Conservation (phyloP, 2,113 vertebrate genomes). For the Neopipo cinnamomea region DNA sequence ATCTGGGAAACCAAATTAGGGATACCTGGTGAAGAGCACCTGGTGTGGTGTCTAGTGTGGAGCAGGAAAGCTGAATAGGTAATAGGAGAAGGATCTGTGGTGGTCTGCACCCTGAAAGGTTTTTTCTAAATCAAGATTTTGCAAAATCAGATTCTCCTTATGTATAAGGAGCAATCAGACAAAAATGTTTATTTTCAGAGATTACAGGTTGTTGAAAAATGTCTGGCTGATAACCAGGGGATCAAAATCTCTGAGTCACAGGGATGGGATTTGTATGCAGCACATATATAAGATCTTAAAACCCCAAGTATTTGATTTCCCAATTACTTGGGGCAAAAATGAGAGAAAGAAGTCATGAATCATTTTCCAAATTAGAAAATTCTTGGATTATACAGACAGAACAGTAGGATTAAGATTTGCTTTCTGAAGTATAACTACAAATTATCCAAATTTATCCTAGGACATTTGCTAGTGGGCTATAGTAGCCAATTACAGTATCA, state of each 20-base stretch:
- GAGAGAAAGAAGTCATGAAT: neutral
- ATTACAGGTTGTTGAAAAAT: neutral
- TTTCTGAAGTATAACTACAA: neutral
- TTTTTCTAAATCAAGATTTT: neutral
- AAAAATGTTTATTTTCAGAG: neutral
- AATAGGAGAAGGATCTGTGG: neutral
- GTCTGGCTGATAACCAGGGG: neutral
- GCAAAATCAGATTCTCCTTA: neutral
- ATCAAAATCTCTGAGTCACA: neutral
- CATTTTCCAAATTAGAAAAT: neutral
- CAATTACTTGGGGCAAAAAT: neutral
- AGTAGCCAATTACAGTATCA: neutral
- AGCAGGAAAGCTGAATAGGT: neutral
- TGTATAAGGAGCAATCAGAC: neutral
- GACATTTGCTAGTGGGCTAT: neutral
- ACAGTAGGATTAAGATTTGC: neutral
- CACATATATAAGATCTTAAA: neutral
- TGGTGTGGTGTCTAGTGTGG: neutral
- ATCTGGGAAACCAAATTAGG: neutral
- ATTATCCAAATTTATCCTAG: neutral
- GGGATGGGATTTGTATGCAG: neutral
- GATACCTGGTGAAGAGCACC: neutral
- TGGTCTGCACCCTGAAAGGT: neutral
- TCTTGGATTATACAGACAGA: neutral
- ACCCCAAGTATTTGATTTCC: neutral